These are phyloP conservation scores for Sinhomidia bicolor DNA, from an alignment of 2,888 invertebrate genomes.

Conservation along the genomic window DNA sequence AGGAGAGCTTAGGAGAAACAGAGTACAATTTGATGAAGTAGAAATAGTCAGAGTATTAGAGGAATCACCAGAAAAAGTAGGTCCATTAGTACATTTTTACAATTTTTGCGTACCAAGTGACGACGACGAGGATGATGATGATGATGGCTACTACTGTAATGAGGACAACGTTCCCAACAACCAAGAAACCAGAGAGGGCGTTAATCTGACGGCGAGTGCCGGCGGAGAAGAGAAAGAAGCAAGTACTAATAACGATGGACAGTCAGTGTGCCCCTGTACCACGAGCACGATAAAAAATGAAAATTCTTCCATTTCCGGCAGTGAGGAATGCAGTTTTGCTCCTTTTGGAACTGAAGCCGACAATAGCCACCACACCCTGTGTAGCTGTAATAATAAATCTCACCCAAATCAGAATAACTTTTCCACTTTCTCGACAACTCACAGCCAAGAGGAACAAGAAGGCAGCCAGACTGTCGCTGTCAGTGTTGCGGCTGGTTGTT, in stretches of 20 bases:
- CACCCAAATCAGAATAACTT: slow-evolving; percentile 21
- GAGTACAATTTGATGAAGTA: slow-evolving; percentile 8
- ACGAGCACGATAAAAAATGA: background rate
- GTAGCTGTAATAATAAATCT: slow-evolving; percentile 36
- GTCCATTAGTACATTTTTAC: slow-evolving; percentile 54
- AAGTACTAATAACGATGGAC: background rate
- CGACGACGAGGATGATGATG: slow-evolving; percentile 18
- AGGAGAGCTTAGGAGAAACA: slow-evolving; percentile 9
- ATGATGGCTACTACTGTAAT: background rate
- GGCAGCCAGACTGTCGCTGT: background rate
- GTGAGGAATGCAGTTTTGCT: slow-evolving; percentile 49
- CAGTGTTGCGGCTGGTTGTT: background rate
- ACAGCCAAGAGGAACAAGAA: background rate
- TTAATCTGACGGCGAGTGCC: background rate
- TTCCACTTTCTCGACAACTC: background rate
- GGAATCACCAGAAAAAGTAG: background rate
- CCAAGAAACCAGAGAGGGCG: background rate
- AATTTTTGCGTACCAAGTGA: slow-evolving; percentile 52
- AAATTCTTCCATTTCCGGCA: slow-evolving; percentile 59
- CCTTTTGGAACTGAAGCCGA: background rate
- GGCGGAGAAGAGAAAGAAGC: background rate
- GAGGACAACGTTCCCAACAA: background rate
- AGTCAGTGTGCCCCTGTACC: background rate
- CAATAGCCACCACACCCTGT: background rate
- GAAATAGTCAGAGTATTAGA: background rate